phyloP scores from a whole-genome alignment of 2,113 vertebrate genomes.

The Sus scrofa region T2T-Sscrofa CM000824.6:111719501-111720000 shows the following conservation, averaged over 20 bases:
- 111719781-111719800: no score
- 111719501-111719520: neutral
- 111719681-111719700: neutral
- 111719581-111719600: neutral
- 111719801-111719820: no score
- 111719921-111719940: no score
- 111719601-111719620: neutral
- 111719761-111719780: no score
- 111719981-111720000: neutral
- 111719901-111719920: no score
- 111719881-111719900: no score
- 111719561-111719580: neutral
- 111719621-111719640: neutral
- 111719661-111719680: neutral
- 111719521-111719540: neutral
- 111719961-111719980: neutral
- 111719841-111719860: no score
- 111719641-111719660: neutral
- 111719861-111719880: no score
- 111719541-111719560: neutral
- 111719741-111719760: no score
- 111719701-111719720: no score
- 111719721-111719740: no score
- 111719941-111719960: neutral
- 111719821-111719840: no score